Evolutionary conservation across 2,113 vertebrate genomes (phyloP), one percentile per base, ranked within the genome.

Genomic region (Toxotes chatareus): DNA sequence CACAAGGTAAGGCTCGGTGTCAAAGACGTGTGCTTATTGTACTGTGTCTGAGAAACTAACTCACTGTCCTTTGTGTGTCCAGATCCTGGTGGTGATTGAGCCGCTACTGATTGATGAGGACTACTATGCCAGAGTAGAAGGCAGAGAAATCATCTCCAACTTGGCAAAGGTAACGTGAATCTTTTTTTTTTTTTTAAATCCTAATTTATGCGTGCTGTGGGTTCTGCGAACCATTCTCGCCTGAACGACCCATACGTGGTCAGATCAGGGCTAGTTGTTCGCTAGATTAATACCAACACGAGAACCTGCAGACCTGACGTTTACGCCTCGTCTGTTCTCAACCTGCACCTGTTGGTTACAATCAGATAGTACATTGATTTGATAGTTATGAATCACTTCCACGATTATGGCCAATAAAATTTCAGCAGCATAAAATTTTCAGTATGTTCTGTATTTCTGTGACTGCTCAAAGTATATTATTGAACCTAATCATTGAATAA

Each of bases 61-160:
- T 5, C 3, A 1, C 0, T 23, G 0, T 34, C 4, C 0, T 34
- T 12, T 76, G 4, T 76, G 74, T 40, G 56, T 71, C 62, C 85
- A 99, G 98, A 99, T 99, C 67, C 96, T 99, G 89, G 98, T 99
- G 71, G 98, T 99, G 84, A 99, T 99, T 76, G 98, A 99, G 86
- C 98, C 98, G 0, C 84, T 99, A 84, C 92, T 99, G 92, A 99
- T 99, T 92, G 98, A 99, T 97, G 98, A 99, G 94, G 98, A 99
- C 86, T 99, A 99, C 87, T 99, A 99, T 57, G 98, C 98, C 88
- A 96, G 98, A 96, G 98, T 99, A 65, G 98, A 99, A 93, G 98
- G 98, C 89, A 95, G 98, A 96, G 98, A 99, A 88, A 99, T 99
- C 82, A 99, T 99, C 92, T 99, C 98, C 10, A 99, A 99, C 92